Base-by-base conservation (phyloP, 2,888 invertebrate species). In the Sminthurides aquaticus region DNA sequence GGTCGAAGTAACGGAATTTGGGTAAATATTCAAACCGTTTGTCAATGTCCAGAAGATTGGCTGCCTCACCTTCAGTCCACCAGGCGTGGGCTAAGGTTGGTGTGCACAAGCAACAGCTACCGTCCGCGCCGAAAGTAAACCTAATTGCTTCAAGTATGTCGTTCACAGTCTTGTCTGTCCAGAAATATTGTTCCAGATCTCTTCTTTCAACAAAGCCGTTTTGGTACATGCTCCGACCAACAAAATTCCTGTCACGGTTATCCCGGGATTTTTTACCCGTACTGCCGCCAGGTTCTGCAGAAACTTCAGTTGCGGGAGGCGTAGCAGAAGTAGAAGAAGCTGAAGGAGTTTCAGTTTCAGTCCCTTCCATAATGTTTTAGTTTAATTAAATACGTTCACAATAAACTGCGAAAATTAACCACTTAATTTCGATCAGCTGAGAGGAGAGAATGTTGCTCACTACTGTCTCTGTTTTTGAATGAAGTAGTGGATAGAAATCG, bases 101-200 rank as follows among this genome's bases (percentile, higher is more conserved):
- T n/a, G 70, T 69, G 34, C 73, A 73, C 27, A 73, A 52, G 49
- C 73, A 71, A 27, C 73, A 73, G 57, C 70, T 69, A 22, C 60
- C 70, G 8, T 73, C 73, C 0, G 64, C 56, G 18, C 62, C 67
- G 56, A 70, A 73, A n/a, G 69, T 71, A 25, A 64, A 69, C 24
- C 62, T 58, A 8, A 72, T n/a, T 0, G 69, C 69, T 2, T 64
- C 48, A n/a, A 71, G 49, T 49, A 72, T 71, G 11, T 60, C 67
- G 15, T 63, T 20, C 5, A 72, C 66, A 49, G 71, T 71, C 52
- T 69, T 71, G 3, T 71, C 69, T 11, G 71, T 72, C 72, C 72
- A 72, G 34, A 72, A 72, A 63, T 72, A 72, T n/a, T 72, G 72
- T 26, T 72, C 72, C 1, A 72, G 58, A 49, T 72, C 72, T 8